Conservation (phyloP, 2,797 vertebrate genomes). For the Echiichthys vipera region DNA sequence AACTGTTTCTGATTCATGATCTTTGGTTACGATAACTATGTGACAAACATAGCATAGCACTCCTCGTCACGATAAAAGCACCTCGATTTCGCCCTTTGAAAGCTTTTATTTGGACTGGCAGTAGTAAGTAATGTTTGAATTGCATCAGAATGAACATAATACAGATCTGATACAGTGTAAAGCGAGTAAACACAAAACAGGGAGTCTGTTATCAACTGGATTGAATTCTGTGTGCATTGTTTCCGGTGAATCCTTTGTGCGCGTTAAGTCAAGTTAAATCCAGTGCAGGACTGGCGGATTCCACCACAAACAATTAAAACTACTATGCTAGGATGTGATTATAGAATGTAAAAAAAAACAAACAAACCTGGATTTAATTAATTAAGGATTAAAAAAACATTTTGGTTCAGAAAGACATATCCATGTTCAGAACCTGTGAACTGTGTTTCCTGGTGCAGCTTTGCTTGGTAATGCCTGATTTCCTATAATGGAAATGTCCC, state of each 20-base stretch:
- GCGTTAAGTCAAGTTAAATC: not conserved
- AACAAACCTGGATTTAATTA: too few species aligned
- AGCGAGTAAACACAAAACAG: not conserved
- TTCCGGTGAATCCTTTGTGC: not conserved
- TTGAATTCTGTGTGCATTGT: too few species aligned
- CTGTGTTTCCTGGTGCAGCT: not conserved
- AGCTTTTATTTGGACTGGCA: not conserved
- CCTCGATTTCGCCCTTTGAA: not conserved
- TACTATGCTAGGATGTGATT: not conserved
- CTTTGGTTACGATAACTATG: too few species aligned
- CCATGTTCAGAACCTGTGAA: not conserved
- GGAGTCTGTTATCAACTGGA: not conserved
- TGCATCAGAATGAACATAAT: not conserved
- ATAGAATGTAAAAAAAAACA: too few species aligned
- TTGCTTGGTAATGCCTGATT: not conserved
- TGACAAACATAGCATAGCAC: too few species aligned
- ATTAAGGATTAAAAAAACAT: not conserved
- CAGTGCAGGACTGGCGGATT: too few species aligned
- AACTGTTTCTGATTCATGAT: too few species aligned
- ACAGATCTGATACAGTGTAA: not conserved
- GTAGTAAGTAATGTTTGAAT: not conserved
- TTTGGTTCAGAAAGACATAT: not conserved
- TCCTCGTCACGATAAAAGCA: too few species aligned
- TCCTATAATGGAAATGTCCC: constrained; percentile 21
- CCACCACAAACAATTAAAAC: not conserved